Evolutionary conservation across 2,888 invertebrate genomes (phyloP), one percentile per base, ranked within the genome.

Genomic region (Heliconius hortense): DNA sequence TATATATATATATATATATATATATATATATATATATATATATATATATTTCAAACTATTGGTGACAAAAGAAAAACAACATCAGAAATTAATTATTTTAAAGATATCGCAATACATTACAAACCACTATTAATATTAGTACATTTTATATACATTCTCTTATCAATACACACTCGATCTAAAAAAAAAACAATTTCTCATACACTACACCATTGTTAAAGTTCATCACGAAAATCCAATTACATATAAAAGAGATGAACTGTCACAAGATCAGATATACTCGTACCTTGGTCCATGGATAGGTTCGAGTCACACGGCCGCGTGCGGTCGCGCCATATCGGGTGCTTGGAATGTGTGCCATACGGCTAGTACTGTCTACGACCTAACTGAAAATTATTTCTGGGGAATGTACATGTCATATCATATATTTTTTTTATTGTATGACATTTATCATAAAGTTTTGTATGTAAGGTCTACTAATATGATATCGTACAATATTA

Each of bases 271-370:
- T 84, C 82, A 80, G 83, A 84, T 82, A 82, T 78, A 78, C 35
- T 10, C 35, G 35, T 35, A 35, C 35, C 35, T 35, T 35, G 35
- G 1, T 10, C 74, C 74, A 74, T 78, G 76, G 74, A 76, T 75
- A 74, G 88, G 90, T 89, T 89, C 90, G 81, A 60, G 83, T 84
- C 85, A 84, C 83, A 83, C 85, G 86, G 85, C 89, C 88, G 87
- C 89, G 89, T 82, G 83, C 85, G 86, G 84, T 87, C 86, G 85
- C 82, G 84, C 93, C 93, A 90, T 93, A 93, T 93, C 86, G 83
- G 90, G 92, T 83, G 81, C 79, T 83, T 82, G 86, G 91, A 89
- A 93, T 93, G 91, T 92, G 84, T 92, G 91, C 89, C 92, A 89
- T 89, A 88, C 88, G 88, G 87, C 88, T 88, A 89, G 88, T 79